phyloP scores from a whole-genome alignment of 2,888 invertebrate species.

The Acleris cristana region DNA sequence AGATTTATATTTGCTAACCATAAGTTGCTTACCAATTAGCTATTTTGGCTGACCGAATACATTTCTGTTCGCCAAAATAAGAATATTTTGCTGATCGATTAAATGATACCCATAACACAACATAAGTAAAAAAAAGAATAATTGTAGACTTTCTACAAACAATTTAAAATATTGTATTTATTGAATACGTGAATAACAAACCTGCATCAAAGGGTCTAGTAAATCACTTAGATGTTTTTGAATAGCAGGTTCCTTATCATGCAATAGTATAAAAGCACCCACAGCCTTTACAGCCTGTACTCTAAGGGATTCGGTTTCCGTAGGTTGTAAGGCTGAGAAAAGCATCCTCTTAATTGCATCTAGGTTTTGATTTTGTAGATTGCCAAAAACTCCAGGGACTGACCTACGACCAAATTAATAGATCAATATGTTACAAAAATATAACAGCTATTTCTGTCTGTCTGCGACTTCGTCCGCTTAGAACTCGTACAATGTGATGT shows the following conservation, averaged over 20 bases:
- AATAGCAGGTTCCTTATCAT: conserved; percentile 96
- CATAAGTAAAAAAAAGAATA: too few relatives aligned
- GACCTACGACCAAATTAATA: conserved; percentile 81
- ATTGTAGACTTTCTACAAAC: too few relatives aligned
- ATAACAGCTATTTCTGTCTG: not conserved
- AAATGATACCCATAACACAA: too few relatives aligned
- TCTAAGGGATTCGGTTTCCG: conserved; percentile 88
- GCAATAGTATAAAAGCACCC: conserved; percentile 94
- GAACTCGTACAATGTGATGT: too few relatives aligned
- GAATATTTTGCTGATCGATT: too few relatives aligned
- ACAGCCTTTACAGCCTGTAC: conserved; percentile 93
- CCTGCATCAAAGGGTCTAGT: conserved; percentile 90
- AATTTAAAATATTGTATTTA: too few relatives aligned
- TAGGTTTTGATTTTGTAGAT: conserved; percentile 95
- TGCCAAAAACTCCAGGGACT: conserved; percentile 98
- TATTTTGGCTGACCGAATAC: too few relatives aligned
- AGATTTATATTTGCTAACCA: too few relatives aligned
- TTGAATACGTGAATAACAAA: conserved; percentile 51
- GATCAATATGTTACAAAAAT: not conserved
- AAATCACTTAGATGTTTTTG: conserved; percentile 95
- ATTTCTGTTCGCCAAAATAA: too few relatives aligned
- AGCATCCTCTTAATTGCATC: conserved; percentile 98
- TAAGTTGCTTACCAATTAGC: too few relatives aligned
- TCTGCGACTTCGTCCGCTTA: not conserved
- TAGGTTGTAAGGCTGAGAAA: conserved; percentile 90